Evolutionary conservation across 1,140 invertebrate species (phyloP), one percentile per base, ranked within the genome.

Genomic region (Drosophila trapezifrons): DNA sequence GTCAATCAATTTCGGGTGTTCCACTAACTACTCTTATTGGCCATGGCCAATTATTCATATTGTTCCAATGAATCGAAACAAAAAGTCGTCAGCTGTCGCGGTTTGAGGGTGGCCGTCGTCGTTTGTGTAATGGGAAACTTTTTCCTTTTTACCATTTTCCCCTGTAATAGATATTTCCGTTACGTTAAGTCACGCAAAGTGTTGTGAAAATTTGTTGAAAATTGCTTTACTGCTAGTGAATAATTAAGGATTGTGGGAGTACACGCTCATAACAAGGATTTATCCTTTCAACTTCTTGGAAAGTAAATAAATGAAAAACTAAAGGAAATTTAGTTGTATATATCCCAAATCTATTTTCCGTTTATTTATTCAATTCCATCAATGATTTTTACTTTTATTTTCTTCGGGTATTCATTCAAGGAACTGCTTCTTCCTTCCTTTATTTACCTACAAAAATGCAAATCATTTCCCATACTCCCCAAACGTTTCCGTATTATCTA

Each of bases 1-100:
- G 84, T 87, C 84, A 84, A 87, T 87, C 84, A 87, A 40, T 67
- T 80, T 86, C 18, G 67, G 74, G 78, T 69, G 83, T 77, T 80
- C 55, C 60, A 67, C 57, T 74, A 86, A 89, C 80, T 62, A 67
- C 64, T 74, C 66, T 64, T 80, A 77, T 84, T 84, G 79, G 57
- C 58, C 52, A 74, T 80, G 63, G 15, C 76, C 84, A 87, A 87
- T 87, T 87, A 87, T 87, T 87, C 85, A 87, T 89, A 84, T 80
- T 89, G 85, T 89, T 78, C 60, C 81, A 78, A 58, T 78, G 78
- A 80, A 82, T 75, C 60, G 62, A 55, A 67, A 74, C 54, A 38
- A 78, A 63, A 73, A 66, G 56, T 56, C 62, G 84, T 76, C 83
- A 86, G 83, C 83, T 86, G 82, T 67, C 69, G 57, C 65, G 66